Evolutionary conservation across 2,797 vertebrate species (phyloP).

Genomic region (Cryptoblepharus egeriae): DNA sequence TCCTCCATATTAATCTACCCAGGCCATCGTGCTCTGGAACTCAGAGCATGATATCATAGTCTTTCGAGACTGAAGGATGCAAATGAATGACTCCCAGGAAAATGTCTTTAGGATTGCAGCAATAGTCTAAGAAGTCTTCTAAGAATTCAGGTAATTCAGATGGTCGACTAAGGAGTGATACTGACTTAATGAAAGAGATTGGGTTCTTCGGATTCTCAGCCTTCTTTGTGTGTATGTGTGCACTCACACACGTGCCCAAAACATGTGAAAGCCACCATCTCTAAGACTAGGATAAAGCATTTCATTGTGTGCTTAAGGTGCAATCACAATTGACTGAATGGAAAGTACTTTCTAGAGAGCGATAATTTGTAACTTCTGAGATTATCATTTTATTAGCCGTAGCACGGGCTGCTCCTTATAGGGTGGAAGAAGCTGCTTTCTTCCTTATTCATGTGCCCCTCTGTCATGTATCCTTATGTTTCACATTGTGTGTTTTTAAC

Average conservation of each 20-base stretch:
- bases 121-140: too few relatives aligned
- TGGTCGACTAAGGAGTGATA: neutral
- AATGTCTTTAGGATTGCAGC: too few relatives aligned
- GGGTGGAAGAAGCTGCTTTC: neutral
- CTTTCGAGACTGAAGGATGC: too few relatives aligned
- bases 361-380: neutral
- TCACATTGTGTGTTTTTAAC: conserved; percentile 11
- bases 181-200: neutral
- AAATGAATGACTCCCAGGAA: too few relatives aligned
- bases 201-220: neutral
- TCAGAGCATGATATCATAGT: too few relatives aligned
- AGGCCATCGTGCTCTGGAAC: too few relatives aligned
- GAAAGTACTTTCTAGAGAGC: conserved; percentile 10
- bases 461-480: conserved; percentile 11
- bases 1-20: too few relatives aligned
- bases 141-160: too few relatives aligned
- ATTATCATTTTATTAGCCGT: neutral
- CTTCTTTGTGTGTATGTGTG: neutral
- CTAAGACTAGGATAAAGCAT: neutral
- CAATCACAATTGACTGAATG: rapidly evolving
- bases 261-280: neutral
- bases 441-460: neutral
- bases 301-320: conserved; percentile 5
- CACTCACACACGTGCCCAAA: neutral
- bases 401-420: neutral